Evolutionary conservation across 30 jellyfish, hydroid and myxozoan species (phyloP), one percentile per base, ranked within the genome.

Genomic region (Cassiopea xamachana): DNA sequence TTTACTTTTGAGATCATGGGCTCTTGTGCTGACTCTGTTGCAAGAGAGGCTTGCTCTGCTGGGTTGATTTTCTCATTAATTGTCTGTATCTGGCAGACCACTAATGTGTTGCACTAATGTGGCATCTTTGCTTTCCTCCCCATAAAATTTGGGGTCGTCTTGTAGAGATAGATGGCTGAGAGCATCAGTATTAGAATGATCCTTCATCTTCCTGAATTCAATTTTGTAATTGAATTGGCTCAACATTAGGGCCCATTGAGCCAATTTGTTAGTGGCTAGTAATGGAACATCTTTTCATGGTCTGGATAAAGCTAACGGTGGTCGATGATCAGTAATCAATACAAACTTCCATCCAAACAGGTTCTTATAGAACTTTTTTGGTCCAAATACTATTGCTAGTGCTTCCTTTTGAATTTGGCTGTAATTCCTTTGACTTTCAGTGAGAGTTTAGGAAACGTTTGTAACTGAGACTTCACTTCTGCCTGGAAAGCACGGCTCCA

Each of bases 41-140:
- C 82, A 73, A 73, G 82, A 17, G 82, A 73, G 5, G 18, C 82
- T 73, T 18, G 59, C 18, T 73, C 82, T 73, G 82, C 82, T 73
- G 82, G 82, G 7, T 44, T 18, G 59, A 73, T 59, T 73, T 27
- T 18, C 6, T 17, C 59, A 15, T 44, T 16, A 18, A 73, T 3
- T 44, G 59, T 44, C 59, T 73, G 82, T 18, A 73, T 73, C 59
- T 18, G 59, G 59, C 82, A 79, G 80, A 17, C 77, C 7, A 62
- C 46, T 10, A 3, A 17, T 55, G 77, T 15, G 86, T 49, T 73
- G 82, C 7, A 62, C 46, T 10, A 3, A 17, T 55, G 77, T 15
- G 58, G 7, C 64, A 55, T 55, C 64, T 6, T 55, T 10, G 12
- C 64, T 10, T 55, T 55, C 64, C 64, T 55, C 64, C 64, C 64